Conservation (phyloP, 2,888 invertebrate species). For the Lepetodrilus schrolli region DNA sequence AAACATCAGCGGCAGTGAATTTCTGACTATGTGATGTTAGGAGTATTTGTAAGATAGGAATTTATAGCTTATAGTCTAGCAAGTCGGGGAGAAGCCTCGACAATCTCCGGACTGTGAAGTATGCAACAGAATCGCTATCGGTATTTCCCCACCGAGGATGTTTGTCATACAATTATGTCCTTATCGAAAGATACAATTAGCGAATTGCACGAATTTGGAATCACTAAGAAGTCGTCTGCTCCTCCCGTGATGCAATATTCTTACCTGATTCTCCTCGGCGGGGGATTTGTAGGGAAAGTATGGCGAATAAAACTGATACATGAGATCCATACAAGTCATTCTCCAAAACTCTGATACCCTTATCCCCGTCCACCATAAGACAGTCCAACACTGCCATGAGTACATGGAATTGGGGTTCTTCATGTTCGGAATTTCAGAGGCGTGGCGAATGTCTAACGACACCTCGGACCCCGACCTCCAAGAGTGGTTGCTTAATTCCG, state of each 20-base stretch:
- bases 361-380: constrained; percentile 9
- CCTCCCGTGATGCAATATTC: neutral
- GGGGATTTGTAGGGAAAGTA: constrained; percentile 50
- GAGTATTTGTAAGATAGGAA: neutral
- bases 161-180: constrained; percentile 33
- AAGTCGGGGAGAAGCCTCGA: neutral
- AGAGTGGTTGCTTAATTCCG: neutral
- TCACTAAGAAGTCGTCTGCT: neutral
- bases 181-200: constrained; percentile 32
- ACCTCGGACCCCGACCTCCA: constrained; percentile 11
- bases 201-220: constrained; percentile 17
- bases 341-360: constrained; percentile 18
- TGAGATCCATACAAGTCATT: constrained; percentile 51
- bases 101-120: constrained; percentile 12
- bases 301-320: constrained; percentile 54
- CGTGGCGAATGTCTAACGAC: constrained; percentile 11
- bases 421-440: constrained; percentile 31
- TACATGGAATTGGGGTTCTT: constrained; percentile 32
- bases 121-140: constrained; percentile 2
- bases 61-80: constrained; percentile 29
- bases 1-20: constrained; percentile 24
- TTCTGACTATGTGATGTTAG: neutral
- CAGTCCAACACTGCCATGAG: constrained; percentile 25
- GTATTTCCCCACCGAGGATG: constrained; percentile 27
- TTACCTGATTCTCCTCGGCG: constrained; percentile 48